Base-by-base conservation (phyloP, 2,797 vertebrate genomes). In the Heliangelus exortis region DNA sequence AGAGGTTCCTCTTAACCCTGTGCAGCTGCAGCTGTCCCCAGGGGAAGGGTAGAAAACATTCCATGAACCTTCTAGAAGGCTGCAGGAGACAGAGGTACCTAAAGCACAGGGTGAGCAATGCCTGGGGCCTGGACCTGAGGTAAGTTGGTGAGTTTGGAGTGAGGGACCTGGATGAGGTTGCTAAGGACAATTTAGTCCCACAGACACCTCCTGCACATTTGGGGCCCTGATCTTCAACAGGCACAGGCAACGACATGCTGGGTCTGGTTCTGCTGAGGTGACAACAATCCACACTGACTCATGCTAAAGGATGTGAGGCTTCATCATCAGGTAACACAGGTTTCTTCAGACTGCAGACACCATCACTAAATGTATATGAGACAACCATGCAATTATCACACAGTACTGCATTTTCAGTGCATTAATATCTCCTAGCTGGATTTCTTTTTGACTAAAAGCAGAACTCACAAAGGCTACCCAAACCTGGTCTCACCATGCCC, bases 191-290 rank as follows among this genome's bases (percentile, higher is more conserved):
- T 29, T 34, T 18, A 34, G 7, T 5, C 8, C 41, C 47, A 4
- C 1, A 19, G 20, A 43, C 12, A 16, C 13, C 8, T 39, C 47
- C 50, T 36, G 11, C 18, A 45, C 14, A 6, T 8, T 19, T 23
- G 33, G 6, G 20, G 8, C 23, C 21, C 29, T 17, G 16, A 17
- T 10, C 36, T 5, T 4, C 48, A 26, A 1, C 19, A 10, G 16
- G 9, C 79, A 57, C 19, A 10, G 31, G n/a, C 9, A 50, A 2
- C 55, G 41, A 7, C 0, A 0, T 1, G 18, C 20, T 1, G 0
- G 17, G 12, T 39, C 28, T 43, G 21, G 10, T 13, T n/a, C 23
- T 55, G 31, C 59, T 8, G 26, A 43, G 34, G 7, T 5, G 20
- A 18, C 26, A 28, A 1, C 3, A 58, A 34, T 4, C 47, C 31